Evolutionary conservation across 37 sponge, comb jelly and placozoan genomes (phyloP), one percentile per base, ranked within the genome.

Genomic region (Chondrosia reniformis): DNA sequence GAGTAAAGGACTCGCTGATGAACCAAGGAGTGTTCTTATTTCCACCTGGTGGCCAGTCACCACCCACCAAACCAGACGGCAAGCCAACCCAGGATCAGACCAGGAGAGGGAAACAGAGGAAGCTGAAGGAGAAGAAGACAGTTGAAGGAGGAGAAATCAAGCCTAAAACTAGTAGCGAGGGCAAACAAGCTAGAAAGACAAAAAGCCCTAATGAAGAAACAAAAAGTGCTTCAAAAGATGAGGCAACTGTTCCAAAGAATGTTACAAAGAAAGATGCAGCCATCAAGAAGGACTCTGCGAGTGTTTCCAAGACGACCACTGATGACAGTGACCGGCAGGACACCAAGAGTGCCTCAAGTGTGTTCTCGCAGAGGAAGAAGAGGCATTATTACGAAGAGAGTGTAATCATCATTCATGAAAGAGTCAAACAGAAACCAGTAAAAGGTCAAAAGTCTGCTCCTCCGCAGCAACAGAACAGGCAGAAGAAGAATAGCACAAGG

Each of bases 1-100:
- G 92, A 55, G 88, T 91, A 22, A 80, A 67, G 65, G 81, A 81
- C 7, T 87, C 92, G 5, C 77, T 91, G 22, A 21, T 42, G 27
- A 40, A 77, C 28, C 92, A 91, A 71, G 92, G 92, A 46, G 92
- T 91, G 74, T 82, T 89, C 30, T 33, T 85, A 54, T 9, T 38
- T 24, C 37, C 42, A 24, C 58, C 42, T 4, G 0, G 21, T n/a
- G 59, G 28, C 21, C 62, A 43, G 32, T 21, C 12, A 22, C 15
- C 4, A 1, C n/a, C 42, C 34, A 42, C 63, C 28, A 66, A 44
- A 62, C 59, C 55, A 75, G 32, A 2, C 55, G 58, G 36, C 49
- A 34, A 49, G 17, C 44, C 2, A 0, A 69, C 2, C 24, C 17
- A 44, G 22, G 43, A 34, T 37, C 72, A 44, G n/a, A 64, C 28